Conservation (phyloP, 2,113 vertebrate genomes). For the Tor tambroides region DNA sequence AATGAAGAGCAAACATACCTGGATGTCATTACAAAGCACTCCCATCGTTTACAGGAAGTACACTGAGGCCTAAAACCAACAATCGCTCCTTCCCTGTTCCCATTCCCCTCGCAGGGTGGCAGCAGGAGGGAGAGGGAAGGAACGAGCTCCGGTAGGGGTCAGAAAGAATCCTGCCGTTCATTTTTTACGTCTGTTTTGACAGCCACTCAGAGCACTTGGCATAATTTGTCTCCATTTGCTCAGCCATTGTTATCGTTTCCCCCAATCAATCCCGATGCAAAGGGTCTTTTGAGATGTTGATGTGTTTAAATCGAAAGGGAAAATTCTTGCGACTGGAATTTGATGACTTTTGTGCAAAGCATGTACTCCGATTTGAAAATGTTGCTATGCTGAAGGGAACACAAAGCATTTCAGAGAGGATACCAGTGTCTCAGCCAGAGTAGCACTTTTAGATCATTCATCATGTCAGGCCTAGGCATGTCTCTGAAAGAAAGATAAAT, state of each 20-base stretch:
- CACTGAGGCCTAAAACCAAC: conserved; percentile 50
- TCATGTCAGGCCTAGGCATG: conserved; percentile 38
- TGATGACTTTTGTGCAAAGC: conserved; percentile 32
- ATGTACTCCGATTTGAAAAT: conserved; percentile 32
- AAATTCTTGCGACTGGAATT: conserved; percentile 25
- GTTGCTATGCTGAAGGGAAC: conserved; percentile 23
- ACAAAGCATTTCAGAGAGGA: conserved; percentile 35
- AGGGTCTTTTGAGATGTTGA: conserved; percentile 6
- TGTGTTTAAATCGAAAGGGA: conserved; percentile 24
- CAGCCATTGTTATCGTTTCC: conserved; percentile 48
- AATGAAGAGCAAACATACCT: conserved; percentile 77
- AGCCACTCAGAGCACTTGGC: conserved; percentile 61
- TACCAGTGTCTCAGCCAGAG: conserved; percentile 34
- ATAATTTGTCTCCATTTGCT: conserved; percentile 70
- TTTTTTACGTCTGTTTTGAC: conserved; percentile 73
- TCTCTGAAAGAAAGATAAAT: conserved; percentile 27
- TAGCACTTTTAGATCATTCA: conserved; percentile 44
- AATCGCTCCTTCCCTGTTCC: conserved; percentile 3
- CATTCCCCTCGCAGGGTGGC: conserved; percentile 15
- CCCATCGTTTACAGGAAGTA: conserved; percentile 57
- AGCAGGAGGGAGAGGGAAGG: background rate
- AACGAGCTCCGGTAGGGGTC: conserved; percentile 26
- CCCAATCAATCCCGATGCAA: conserved; percentile 52
- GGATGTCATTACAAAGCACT: conserved; percentile 71
- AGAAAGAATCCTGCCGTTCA: conserved; percentile 58